Base-by-base conservation (phyloP, 2,113 vertebrate genomes). In the Lampris megalopsis region DNA sequence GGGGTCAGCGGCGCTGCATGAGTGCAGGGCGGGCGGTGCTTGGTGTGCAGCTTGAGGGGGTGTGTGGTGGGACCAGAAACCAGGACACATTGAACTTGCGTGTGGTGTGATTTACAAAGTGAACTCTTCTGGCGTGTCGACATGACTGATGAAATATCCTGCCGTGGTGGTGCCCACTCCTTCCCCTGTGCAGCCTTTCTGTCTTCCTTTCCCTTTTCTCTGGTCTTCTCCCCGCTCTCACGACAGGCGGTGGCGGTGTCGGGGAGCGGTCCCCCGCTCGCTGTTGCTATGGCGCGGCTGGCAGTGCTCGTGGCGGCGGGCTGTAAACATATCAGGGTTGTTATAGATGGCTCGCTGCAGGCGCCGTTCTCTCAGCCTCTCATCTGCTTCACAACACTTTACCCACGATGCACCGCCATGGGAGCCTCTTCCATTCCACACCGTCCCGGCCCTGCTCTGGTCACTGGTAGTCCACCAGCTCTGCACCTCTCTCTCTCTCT, bases 261-360 rank as follows among this genome's bases (percentile, higher is more conserved):
- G 80, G 86, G 60, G 24, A 81, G 79, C 78, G 81, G 81, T 86
- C 73, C 73, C 78, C 75, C 83, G 79, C 56, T 85, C 82, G 66
- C 61, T 52, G 92, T 95, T 95, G 83, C 93, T 93, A 94, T 94
- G 92, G 93, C 90, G 89, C 85, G 81, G 1, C 73, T 70, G 87
- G 92, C 92, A 93, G 90, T 88, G 82, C 88, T 92, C 80, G 62
- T 91, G 88, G 90, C 88, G 88, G 89, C 91, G 90, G 88, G 92
- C 88, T 90, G 89, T 95, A 93, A 93, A 95, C 92, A 92, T 91
- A 90, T 90, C 89, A 92, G 85, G 84, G 89, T 91, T 91, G 92
- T 91, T 92, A 91, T 89, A 92, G 91, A 93, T 85, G 91, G 85
- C 75, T 90, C 81, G 85, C 84, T 89, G 87, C 86, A 87, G 85